Conservation (phyloP, 2,888 invertebrate genomes). For the Pyralis farinalis region DNA sequence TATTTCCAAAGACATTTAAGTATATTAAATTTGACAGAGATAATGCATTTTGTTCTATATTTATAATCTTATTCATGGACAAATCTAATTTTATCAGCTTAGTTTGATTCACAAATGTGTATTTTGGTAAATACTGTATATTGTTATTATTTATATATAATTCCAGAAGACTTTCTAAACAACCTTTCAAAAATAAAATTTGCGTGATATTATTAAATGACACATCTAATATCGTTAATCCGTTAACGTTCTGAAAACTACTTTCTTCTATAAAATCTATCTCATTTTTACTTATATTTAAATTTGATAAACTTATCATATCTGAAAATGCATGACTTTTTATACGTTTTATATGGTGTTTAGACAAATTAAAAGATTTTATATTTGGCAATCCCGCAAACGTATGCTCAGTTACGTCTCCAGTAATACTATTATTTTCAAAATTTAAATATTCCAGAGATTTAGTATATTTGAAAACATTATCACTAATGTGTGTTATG, state of each 20-base stretch:
- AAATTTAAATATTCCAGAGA: constrained; percentile 43
- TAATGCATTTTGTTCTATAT: constrained; percentile 44
- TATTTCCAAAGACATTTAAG: constrained; percentile 45
- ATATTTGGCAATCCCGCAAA: constrained; percentile 47
- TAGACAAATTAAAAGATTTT: constrained; percentile 36
- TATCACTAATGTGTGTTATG: constrained; percentile 41
- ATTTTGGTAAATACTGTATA: constrained; percentile 28
- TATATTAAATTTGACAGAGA: constrained; percentile 55
- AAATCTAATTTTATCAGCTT: constrained; percentile 47
- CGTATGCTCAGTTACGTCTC: constrained; percentile 37
- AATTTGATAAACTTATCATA: constrained; percentile 30
- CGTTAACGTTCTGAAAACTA: constrained; percentile 29
- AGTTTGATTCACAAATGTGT: constrained; percentile 41
- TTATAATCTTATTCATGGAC: constrained; percentile 48
- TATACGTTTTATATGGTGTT: constrained; percentile 43
- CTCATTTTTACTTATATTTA: constrained; percentile 53
- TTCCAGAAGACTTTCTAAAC: constrained; percentile 40
- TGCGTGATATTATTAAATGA: constrained; percentile 45
- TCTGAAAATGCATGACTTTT: constrained; percentile 41
- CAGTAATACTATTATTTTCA: constrained; percentile 45
- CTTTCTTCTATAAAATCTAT: constrained; percentile 39
- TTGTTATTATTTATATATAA: constrained; percentile 50
- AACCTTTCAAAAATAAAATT: constrained; percentile 41
- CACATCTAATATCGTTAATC: constrained; percentile 44
- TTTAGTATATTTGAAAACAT: constrained; percentile 43